Evolutionary conservation across 1,140 invertebrate species (phyloP).

Genomic region (Tetramorium parvispinum): DNA sequence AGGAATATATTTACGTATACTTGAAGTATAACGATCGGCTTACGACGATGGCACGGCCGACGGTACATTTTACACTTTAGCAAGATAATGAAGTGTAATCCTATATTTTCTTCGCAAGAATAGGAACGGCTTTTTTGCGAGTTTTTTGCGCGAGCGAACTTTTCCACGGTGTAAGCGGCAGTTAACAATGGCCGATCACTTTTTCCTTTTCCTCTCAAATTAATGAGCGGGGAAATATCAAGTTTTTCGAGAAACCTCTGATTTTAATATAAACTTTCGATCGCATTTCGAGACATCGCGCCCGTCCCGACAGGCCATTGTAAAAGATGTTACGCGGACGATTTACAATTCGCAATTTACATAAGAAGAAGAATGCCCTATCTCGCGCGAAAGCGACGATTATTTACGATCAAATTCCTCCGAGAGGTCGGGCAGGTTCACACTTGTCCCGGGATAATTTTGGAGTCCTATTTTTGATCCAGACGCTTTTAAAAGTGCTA

Average conservation of each 20-base stretch:
- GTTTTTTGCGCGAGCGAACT: slow-evolving; percentile 42
- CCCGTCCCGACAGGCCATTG: neutral
- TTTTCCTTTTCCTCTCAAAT: slow-evolving; percentile 46
- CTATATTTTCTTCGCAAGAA: slow-evolving; percentile 71
- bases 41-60: slow-evolving; percentile 61
- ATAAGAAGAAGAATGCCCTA: slow-evolving; percentile 1
- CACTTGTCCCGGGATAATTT: slow-evolving; percentile 36
- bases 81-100: slow-evolving; percentile 67
- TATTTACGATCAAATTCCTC: slow-evolving; percentile 30
- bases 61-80: slow-evolving; percentile 66
- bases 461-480: slow-evolving; percentile 42
- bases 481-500: slow-evolving; percentile 34
- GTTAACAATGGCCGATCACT: slow-evolving; percentile 53
- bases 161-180: slow-evolving; percentile 49
- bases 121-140: slow-evolving; percentile 63
- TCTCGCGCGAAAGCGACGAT: slow-evolving; percentile 3
- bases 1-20: slow-evolving; percentile 52
- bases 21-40: slow-evolving; percentile 71
- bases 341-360: slow-evolving; percentile 18
- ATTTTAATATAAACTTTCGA: slow-evolving; percentile 45
- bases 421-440: slow-evolving; percentile 4
- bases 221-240: slow-evolving; percentile 56
- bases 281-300: neutral
- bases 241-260: slow-evolving; percentile 41
- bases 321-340: neutral